Evolutionary conservation across 2,113 vertebrate genomes (phyloP).

Genomic region (Ceyx melanurus): DNA sequence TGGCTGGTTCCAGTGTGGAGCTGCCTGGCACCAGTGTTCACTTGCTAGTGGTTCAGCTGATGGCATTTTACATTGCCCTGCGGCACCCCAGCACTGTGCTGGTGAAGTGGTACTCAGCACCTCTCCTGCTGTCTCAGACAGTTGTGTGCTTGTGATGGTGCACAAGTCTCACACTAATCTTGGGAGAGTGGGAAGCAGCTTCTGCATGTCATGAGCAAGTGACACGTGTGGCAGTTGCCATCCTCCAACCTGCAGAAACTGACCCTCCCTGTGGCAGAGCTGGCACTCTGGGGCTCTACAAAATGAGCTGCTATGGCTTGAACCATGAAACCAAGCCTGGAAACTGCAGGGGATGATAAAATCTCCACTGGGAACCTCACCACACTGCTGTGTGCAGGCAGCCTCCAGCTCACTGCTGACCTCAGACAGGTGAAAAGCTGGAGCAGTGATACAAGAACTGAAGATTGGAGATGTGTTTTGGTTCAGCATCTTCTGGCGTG

Average conservation of each 20-base stretch:
- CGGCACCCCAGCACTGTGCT: not conserved
- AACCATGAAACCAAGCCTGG: not conserved
- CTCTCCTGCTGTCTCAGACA: not conserved
- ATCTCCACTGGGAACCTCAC: not conserved
- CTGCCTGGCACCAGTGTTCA: not conserved
- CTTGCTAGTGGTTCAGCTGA: not conserved
- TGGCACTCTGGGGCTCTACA: not conserved
- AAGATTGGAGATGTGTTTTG: not conserved
- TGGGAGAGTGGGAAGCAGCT: too few relatives aligned
- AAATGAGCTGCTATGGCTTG: not conserved
- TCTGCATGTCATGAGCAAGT: not conserved
- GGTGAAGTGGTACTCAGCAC: not conserved
- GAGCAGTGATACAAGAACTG: not conserved
- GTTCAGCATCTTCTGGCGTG: not conserved
- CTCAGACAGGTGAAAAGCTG: not conserved
- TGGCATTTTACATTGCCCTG: not conserved
- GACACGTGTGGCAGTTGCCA: accelerated
- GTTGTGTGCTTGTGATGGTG: not conserved
- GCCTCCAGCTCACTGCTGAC: not conserved
- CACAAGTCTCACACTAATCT: not conserved
- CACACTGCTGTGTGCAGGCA: not conserved
- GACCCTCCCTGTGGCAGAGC: not conserved
- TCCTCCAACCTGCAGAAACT: not conserved
- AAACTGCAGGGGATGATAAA: not conserved
- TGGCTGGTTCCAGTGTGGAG: not conserved